Base-by-base conservation (phyloP, 92 coral and sea anemone species). In the Actinostola sp. region DNA sequence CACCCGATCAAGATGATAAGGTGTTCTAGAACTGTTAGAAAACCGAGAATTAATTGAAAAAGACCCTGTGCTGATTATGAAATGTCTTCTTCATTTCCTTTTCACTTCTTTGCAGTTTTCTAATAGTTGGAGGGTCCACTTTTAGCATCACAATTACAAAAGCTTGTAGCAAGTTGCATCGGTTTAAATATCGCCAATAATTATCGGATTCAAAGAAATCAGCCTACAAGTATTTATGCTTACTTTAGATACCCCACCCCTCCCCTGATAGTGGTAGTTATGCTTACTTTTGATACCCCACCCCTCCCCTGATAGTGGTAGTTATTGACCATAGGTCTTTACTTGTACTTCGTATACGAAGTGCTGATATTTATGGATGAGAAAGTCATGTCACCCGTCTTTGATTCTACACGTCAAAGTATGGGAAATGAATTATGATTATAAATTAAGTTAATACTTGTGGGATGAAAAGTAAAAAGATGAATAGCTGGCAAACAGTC, bases 261-360 rank as follows among this genome's bases (percentile, higher is more conserved):
- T 45, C 60, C 60, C 58, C 44, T 5, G 29, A 32, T 66, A 66
- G 51, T 53, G 8, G 20, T 7, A 20, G 20, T 9, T 20, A 21
- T 3, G 60, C 32, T 53, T 53, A 24, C n/a, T 20, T 20, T 53
- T 4, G 30, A 20, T 5, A 20, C 30, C 72, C 72, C 58, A 45
- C 72, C 56, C 72, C 57, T 45, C 60, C 60, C 58, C 44, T 5
- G 29, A 32, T 66, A 66, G 51, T 48, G 74, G 24, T 48, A 56
- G 57, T 46, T 49, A 29, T 52, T 67, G 92, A 76, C 97, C 97
- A 90, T 57, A 70, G 92, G 97, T 80, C 92, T 67, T 67, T 87
- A 87, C 92, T 79, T 71, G 77, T 54, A 84, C 97, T 90, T 92
- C 97, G 60, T 46, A 75, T 87, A 90, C 85, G 97, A 90, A 90